These are phyloP conservation scores for Brienomyrus brachyistius DNA, from an alignment of 2,113 vertebrate genomes.

Conservation along the genomic window DNA sequence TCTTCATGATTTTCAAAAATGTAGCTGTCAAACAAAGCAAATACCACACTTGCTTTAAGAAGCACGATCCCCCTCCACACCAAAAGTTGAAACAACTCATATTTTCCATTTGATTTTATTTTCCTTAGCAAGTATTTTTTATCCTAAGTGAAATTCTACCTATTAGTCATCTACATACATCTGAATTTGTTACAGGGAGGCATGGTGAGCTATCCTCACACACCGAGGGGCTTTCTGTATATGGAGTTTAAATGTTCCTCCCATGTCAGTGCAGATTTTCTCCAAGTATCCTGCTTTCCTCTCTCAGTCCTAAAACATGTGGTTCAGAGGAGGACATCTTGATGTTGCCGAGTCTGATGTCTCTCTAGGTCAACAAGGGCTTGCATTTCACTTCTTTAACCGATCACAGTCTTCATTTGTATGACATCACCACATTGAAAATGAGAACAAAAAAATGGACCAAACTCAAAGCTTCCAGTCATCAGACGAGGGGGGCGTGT, in stretches of 20 bases:
- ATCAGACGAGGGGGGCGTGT: too few species aligned
- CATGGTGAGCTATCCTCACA: neutral
- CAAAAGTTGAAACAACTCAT: neutral
- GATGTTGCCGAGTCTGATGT: neutral
- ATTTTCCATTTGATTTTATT: neutral
- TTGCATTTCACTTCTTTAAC: neutral
- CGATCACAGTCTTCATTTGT: neutral
- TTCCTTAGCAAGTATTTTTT: neutral
- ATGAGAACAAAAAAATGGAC: too few species aligned
- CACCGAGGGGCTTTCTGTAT: neutral
- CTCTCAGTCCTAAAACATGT: neutral
- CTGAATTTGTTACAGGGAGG: neutral
- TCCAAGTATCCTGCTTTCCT: neutral
- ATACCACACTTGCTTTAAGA: neutral
- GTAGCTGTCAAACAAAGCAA: slow-evolving; percentile 50
- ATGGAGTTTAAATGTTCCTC: neutral
- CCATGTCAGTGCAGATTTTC: neutral
- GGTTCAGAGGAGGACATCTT: neutral
- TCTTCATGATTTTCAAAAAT: slow-evolving; percentile 69
- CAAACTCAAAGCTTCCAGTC: too few species aligned
- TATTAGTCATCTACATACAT: neutral
- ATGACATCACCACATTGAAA: neutral
- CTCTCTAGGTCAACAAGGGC: neutral
- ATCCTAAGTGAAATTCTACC: neutral
- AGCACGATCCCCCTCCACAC: neutral